phyloP scores from a whole-genome alignment of 2,113 vertebrate genomes.

The Xiphophorus couchianus region DNA sequence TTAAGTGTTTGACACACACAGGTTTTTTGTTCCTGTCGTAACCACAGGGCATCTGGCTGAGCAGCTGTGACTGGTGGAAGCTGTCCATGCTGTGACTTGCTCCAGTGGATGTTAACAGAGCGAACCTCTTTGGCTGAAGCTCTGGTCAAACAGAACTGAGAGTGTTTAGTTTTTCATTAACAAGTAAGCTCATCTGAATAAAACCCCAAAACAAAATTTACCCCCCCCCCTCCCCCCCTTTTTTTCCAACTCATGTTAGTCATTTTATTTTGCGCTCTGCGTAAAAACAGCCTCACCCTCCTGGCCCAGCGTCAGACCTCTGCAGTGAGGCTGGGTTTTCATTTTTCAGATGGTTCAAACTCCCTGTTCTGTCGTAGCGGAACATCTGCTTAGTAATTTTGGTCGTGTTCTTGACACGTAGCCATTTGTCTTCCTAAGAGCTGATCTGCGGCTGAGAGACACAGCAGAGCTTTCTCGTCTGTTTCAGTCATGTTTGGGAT shows the following conservation, averaged over 20 bases:
- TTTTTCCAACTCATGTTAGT: neutral
- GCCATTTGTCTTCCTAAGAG: slow-evolving; percentile 52
- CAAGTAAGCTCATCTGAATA: slow-evolving; percentile 10
- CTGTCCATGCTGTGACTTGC: slow-evolving; percentile 4
- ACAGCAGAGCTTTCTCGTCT: slow-evolving; percentile 23
- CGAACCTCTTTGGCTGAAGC: neutral
- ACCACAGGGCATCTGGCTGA: slow-evolving; percentile 22
- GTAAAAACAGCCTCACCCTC: slow-evolving; percentile 31
- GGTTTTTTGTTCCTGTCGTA: neutral
- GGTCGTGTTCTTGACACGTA: slow-evolving; percentile 51
- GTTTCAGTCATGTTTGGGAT: slow-evolving; percentile 44
- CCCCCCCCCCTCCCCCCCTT: too few relatives aligned
- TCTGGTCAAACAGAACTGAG: neutral
- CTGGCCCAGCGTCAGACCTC: slow-evolving; percentile 37
- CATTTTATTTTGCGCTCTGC: neutral
- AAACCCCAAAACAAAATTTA: neutral
- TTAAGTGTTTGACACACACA: neutral
- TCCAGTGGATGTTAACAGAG: neutral
- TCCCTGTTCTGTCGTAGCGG: slow-evolving; percentile 27
- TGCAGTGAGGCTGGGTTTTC: slow-evolving; percentile 11
- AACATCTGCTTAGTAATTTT: slow-evolving; percentile 74
- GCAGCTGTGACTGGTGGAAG: slow-evolving; percentile 1
- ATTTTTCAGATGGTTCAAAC: slow-evolving; percentile 22
- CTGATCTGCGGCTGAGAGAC: slow-evolving; percentile 30
- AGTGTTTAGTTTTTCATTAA: slow-evolving; percentile 11